A percentile compares a stretch with the other conserved stretches of the same genome.
phyloP scores from a whole-genome alignment of 2,888 invertebrate species.

The Chaetoderma sp. region DNA sequence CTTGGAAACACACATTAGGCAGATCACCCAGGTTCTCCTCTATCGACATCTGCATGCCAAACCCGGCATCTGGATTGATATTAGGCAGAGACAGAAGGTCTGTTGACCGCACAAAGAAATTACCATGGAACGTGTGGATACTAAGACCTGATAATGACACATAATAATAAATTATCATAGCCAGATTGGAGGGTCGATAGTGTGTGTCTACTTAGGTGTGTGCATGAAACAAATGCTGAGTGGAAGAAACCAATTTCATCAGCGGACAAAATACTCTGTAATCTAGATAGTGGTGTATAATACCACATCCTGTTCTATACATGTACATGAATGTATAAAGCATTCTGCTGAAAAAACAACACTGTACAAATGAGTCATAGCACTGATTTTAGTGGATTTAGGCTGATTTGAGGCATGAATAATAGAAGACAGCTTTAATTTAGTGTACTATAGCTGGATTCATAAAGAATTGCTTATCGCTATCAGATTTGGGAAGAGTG shows the following conservation, averaged over 20 bases:
- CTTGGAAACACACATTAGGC: conserved; percentile 89
- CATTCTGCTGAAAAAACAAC: too few relatives aligned
- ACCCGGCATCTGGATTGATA: conserved; percentile 97
- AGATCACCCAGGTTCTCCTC: conserved; percentile 79
- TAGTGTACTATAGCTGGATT: too few relatives aligned
- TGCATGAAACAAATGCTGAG: background rate
- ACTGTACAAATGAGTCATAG: too few relatives aligned
- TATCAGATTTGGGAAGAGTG: too few relatives aligned
- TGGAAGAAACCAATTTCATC: background rate
- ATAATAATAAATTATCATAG: background rate
- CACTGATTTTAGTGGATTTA: too few relatives aligned
- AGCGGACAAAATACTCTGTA: too few relatives aligned
- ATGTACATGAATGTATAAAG: too few relatives aligned
- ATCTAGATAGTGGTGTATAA: too few relatives aligned
- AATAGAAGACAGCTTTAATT: too few relatives aligned
- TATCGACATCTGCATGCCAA: conserved; percentile 96
- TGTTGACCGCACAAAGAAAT: conserved; percentile 98
- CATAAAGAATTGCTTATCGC: too few relatives aligned
- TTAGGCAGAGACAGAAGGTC: conserved; percentile 96
- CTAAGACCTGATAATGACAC: conserved; percentile 78
- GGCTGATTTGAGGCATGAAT: too few relatives aligned
- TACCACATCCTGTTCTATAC: too few relatives aligned
- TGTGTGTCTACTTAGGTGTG: background rate
- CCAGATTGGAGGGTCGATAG: background rate
- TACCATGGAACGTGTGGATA: conserved; percentile 99